These are phyloP conservation scores for Peribatodes rhomboidaria DNA, from an alignment of 2,888 invertebrate species.

Conservation along the genomic window DNA sequence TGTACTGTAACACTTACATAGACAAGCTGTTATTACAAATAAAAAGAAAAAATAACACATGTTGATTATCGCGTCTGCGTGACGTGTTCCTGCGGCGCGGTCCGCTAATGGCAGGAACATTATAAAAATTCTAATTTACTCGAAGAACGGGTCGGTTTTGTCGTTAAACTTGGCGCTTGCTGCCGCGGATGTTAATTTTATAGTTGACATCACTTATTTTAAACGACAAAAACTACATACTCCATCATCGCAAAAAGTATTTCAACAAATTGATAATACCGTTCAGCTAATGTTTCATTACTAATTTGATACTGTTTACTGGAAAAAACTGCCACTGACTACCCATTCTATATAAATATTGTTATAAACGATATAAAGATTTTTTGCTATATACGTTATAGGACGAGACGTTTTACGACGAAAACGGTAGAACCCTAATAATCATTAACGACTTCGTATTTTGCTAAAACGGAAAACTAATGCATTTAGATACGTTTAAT, in stretches of 20 bases:
- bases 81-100: slow-evolving; percentile 37
- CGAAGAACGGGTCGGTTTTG: slow-evolving; percentile 38
- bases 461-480: too few species aligned
- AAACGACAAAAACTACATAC: slow-evolving; percentile 17
- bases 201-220: slow-evolving; percentile 30
- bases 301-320: slow-evolving; percentile 3
- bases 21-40: slow-evolving; percentile 61
- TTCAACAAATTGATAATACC: slow-evolving; percentile 5
- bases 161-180: slow-evolving; percentile 48
- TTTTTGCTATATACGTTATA: too few species aligned
- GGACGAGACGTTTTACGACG: too few species aligned
- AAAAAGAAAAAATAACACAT: slow-evolving; percentile 57
- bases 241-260: slow-evolving; percentile 14
- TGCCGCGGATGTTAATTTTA: slow-evolving; percentile 38
- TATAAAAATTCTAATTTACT: slow-evolving; percentile 48
- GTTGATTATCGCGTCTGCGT: slow-evolving; percentile 53
- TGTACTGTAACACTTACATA: slow-evolving; percentile 51
- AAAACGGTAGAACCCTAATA: too few species aligned
- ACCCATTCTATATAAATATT: too few species aligned
- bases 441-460: too few species aligned
- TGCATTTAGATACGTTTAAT: too few species aligned
- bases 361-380: too few species aligned
- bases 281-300: slow-evolving; percentile 10
- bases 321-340: not conserved
- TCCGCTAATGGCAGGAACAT: slow-evolving; percentile 43